Percentiles rank a stretch among this genome's conserved stretches.
Evolutionary conservation across 2,113 vertebrate genomes (phyloP).

Genomic region (Tursiops truncatus): DNA sequence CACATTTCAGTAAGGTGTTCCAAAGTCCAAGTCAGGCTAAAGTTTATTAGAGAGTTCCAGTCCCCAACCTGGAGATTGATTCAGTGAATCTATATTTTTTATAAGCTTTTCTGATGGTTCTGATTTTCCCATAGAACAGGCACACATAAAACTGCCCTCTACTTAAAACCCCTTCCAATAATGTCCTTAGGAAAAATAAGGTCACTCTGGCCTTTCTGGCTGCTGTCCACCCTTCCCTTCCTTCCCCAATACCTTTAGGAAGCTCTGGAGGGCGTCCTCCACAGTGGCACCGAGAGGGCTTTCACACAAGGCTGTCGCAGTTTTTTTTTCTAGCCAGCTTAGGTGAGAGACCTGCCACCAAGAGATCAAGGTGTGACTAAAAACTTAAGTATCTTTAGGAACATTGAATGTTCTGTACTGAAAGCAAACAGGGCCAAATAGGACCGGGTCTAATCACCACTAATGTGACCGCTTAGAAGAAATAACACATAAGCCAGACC

Average conservation of each 20-base stretch:
- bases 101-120: not conserved
- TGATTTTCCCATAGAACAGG: not conserved
- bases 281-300: constrained; percentile 87
- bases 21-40: not conserved
- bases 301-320: constrained; percentile 89
- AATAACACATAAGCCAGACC: not conserved
- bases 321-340: constrained; percentile 92
- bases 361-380: constrained; percentile 6
- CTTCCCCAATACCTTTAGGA: constrained; percentile 87
- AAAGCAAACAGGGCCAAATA: not conserved
- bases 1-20: not conserved
- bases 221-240: not conserved
- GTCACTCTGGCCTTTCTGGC: not conserved
- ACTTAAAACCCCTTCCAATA: not conserved
- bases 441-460: not conserved
- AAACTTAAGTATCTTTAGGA: not conserved
- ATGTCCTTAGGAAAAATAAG: not conserved
- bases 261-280: constrained; percentile 92
- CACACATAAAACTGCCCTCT: not conserved
- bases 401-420: not conserved
- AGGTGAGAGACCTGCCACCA: constrained; percentile 88
- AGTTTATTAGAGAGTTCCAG: not conserved
- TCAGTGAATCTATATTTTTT: not conserved
- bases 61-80: not conserved
- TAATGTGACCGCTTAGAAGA: not conserved